These are phyloP conservation scores for Fistularia commersonii DNA, from an alignment of 2,797 vertebrate species.

Conservation along the genomic window DNA sequence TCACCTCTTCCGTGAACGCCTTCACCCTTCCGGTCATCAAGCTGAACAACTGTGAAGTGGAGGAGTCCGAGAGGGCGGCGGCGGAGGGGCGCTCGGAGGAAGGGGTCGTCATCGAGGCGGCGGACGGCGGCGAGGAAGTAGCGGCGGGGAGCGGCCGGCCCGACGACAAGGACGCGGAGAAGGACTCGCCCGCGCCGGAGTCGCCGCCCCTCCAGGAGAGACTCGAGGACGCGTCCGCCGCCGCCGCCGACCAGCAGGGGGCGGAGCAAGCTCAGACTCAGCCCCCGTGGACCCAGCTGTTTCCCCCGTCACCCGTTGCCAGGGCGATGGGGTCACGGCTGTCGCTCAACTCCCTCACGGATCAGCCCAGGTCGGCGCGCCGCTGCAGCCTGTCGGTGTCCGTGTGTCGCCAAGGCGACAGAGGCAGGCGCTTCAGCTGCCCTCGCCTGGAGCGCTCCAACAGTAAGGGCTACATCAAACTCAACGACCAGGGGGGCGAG, in stretches of 20 bases:
- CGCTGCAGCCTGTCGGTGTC: conserved; percentile 64
- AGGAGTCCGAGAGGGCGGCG: conserved; percentile 53
- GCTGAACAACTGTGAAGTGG: conserved; percentile 81
- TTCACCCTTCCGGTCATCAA: conserved; percentile 89
- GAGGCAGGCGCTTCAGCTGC: conserved; percentile 76
- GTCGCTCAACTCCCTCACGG: conserved; percentile 73
- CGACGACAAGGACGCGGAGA: conserved; percentile 33
- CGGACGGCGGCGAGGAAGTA: conserved; percentile 21
- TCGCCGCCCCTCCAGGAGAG: conserved; percentile 29
- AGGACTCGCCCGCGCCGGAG: conserved; percentile 27
- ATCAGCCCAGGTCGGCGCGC: conserved; percentile 65
- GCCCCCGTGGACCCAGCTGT: conserved; percentile 58
- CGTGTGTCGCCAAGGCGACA: conserved; percentile 64
- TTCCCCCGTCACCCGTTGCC: conserved; percentile 63
- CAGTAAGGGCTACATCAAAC: conserved; percentile 93
- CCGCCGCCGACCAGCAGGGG: conserved; percentile 29
- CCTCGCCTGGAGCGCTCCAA: conserved; percentile 84
- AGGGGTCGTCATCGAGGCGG: conserved; percentile 44
- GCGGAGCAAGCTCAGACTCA: conserved; percentile 6
- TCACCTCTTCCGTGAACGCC: conserved; percentile 87
- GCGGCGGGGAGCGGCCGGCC: conserved; percentile 31
- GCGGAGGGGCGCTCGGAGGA: conserved; percentile 38
- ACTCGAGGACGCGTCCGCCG: conserved; percentile 27
- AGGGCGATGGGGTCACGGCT: conserved; percentile 68
- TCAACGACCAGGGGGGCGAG: conserved; percentile 82